Percentiles rank a stretch among this genome's conserved stretches.
Evolutionary conservation across 2,113 vertebrate genomes (phyloP).

Genomic region (Mobula birostris): DNA sequence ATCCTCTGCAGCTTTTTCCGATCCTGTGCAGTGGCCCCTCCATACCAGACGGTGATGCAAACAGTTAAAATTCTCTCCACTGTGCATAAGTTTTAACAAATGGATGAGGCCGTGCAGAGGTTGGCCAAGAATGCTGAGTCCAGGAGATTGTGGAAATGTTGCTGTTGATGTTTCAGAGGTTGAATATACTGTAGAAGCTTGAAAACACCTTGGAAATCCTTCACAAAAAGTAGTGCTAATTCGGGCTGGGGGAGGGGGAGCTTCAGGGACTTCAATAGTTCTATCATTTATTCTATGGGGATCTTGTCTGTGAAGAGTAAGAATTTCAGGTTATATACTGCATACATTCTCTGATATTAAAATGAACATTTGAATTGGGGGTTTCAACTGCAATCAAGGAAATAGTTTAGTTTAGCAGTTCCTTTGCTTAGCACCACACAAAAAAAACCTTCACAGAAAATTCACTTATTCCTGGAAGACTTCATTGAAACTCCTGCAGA

Average conservation of each 20-base stretch:
- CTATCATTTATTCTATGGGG: too few relatives aligned
- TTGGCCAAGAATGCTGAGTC: background rate
- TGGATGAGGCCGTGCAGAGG: background rate
- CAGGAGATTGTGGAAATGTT: background rate
- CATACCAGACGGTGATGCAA: too few relatives aligned
- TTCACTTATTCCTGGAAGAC: background rate
- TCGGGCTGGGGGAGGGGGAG: background rate
- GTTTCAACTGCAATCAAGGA: background rate
- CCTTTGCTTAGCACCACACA: background rate
- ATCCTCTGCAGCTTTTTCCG: too few relatives aligned
- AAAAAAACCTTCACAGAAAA: background rate
- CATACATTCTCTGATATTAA: too few relatives aligned
- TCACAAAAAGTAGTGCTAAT: too few relatives aligned
- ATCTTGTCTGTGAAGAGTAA: too few relatives aligned
- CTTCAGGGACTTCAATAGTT: too few relatives aligned
- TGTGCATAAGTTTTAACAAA: too few relatives aligned
- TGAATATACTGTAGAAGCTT: background rate
- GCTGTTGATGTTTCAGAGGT: background rate
- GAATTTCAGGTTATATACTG: too few relatives aligned
- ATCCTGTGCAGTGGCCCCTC: too few relatives aligned
- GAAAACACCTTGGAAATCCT: background rate
- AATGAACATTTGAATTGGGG: too few relatives aligned
- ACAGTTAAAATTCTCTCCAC: too few relatives aligned
- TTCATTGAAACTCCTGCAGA: background rate
- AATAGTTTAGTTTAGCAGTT: background rate